Base-by-base conservation (phyloP, 1,140 invertebrate species). In the Nebria ingens region DNA sequence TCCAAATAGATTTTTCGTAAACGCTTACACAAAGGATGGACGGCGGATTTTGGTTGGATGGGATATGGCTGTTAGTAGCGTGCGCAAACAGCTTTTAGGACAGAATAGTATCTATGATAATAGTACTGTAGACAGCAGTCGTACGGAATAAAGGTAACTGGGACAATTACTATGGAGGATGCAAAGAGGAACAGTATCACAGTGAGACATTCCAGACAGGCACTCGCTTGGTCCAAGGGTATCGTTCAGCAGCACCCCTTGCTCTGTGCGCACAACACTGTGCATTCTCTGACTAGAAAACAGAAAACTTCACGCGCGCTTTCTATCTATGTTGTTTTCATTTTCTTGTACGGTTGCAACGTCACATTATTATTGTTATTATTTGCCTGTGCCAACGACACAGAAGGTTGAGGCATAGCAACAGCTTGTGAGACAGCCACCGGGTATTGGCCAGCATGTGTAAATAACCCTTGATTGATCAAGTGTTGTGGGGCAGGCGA, bases 271-370 rank as follows among this genome's bases (percentile, higher is more conserved):
- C 40, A 45, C 40, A 45, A 45, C 40, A 34, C 25, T n/a, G 25
- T 34, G 25, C 25, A 34, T 34, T 34, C 25, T 17, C 40, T 45
- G 55, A 57, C 55, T 59, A 56, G 58, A 56, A 15, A 49, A 58
- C 9, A 40, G 50, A 56, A 19, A 11, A 34, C 22, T n/a, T 23
- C 21, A 17, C 21, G 11, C 12, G 45, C n/a, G 52, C 22, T n/a
- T 59, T 60, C 58, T 54, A 57, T 71, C 81, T 89, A 90, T 64
- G 86, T 87, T 58, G 87, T 90, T 76, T 89, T 89, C 81, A 89
- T 85, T 73, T 90, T 89, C 72, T 90, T 90, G 70, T 87, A 89
- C 20, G 87, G 87, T 64, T 88, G 87, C 66, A 85, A 74, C 15
- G 81, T 79, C 51, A 86, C 82, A 21, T 77, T 76, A 52, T 75